Evolutionary conservation across 2,797 vertebrate species (phyloP).

Genomic region (Phrynocephalus vlangalii): DNA sequence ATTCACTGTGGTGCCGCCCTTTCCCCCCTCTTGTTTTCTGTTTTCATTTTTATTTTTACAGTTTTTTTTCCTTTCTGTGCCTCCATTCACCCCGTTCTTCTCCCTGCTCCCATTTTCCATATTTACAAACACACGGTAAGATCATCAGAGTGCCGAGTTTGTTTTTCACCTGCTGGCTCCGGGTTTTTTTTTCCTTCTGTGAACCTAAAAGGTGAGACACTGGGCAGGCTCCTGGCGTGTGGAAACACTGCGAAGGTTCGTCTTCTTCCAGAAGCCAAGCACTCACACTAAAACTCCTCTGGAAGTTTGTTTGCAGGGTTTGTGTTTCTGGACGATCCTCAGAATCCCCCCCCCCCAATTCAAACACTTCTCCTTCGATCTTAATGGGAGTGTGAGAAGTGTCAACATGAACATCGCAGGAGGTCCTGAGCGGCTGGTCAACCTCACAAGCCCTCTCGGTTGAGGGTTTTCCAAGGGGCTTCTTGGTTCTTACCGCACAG

Average conservation of each 20-base stretch:
- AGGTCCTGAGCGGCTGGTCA: conserved; percentile 34
- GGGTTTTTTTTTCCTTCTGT: conserved; percentile 62
- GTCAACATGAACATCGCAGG: conserved; percentile 28
- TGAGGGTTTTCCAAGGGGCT: conserved; percentile 42
- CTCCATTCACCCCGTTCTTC: conserved; percentile 36
- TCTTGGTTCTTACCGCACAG: conserved; percentile 49
- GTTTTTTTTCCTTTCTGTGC: conserved; percentile 43
- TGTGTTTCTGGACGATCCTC: no score
- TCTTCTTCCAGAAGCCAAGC: conserved; percentile 58
- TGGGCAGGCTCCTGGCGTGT: conserved; percentile 43
- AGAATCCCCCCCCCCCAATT: no score
- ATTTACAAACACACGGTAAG: conserved; percentile 76
- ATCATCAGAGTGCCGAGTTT: conserved; percentile 55
- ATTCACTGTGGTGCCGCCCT: conserved; percentile 7
- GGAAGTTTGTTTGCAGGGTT: no score
- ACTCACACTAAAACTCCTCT: not conserved
- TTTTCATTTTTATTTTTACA: conserved; percentile 15
- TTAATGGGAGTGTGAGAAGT: no score
- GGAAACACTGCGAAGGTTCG: conserved; percentile 39
- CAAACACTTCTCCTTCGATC: no score
- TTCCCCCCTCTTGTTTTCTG: conserved; percentile 8
- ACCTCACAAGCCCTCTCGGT: conserved; percentile 19
- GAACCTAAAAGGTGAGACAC: conserved; percentile 6
- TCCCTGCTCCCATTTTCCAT: conserved; percentile 41
- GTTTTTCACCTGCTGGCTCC: conserved; percentile 40